A percentile compares a stretch with the other conserved stretches of the same genome.
Conservation (phyloP, 2,888 invertebrate genomes). For the Capitulum mitella region DNA sequence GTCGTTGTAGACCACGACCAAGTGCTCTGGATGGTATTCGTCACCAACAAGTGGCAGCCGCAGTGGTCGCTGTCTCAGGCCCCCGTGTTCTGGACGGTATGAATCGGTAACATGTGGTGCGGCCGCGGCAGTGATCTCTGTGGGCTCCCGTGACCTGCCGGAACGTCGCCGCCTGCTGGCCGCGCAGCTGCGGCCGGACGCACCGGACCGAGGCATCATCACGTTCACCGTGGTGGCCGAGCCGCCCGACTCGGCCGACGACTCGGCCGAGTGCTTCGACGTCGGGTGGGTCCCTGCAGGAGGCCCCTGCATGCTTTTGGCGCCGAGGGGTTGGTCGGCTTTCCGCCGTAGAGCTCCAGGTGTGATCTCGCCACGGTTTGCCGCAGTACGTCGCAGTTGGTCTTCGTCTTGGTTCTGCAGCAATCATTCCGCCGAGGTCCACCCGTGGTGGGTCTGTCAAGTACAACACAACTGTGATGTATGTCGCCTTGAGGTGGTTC, state of each 20-base stretch:
- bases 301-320: too few relatives aligned
- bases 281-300: constrained; percentile 4
- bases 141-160: neutral
- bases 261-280: constrained; percentile 18
- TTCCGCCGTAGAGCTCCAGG: too few relatives aligned
- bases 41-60: neutral
- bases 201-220: neutral
- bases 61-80: too few relatives aligned
- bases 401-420: too few relatives aligned
- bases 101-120: neutral
- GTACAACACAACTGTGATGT: too few relatives aligned
- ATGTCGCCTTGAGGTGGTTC: too few relatives aligned
- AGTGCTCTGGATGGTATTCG: neutral
- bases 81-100: neutral
- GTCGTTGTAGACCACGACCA: too few relatives aligned
- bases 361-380: too few relatives aligned
- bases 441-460: too few relatives aligned
- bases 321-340: too few relatives aligned
- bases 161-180: neutral
- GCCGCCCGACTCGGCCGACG: neutral
- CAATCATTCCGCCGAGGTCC: too few relatives aligned
- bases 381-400: too few relatives aligned
- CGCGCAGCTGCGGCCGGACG: neutral
- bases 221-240: constrained; percentile 27
- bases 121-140: neutral